Evolutionary conservation across 2,113 vertebrate genomes (phyloP), one percentile per base, ranked within the genome.

Genomic region (Xiphophorus hellerii): DNA sequence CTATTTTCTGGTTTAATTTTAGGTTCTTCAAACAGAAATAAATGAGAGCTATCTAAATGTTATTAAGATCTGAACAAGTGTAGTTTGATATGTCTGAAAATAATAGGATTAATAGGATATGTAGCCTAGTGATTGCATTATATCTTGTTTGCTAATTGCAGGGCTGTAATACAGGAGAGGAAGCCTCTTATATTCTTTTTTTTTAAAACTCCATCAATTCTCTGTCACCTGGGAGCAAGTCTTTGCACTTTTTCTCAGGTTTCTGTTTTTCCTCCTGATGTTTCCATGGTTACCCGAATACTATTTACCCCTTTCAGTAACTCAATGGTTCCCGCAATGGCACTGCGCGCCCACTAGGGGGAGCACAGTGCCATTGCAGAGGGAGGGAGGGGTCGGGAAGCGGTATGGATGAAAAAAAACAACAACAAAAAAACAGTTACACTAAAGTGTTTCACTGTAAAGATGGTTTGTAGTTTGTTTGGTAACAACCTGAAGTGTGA

Each of bases 281-380:
- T 93, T 92, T 76, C 90, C 83, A 92, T 92, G 90, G 86, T 64
- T 87, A 92, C 91, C 71, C 35, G 72, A 87, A 88, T 90, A 85
- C 84, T 78, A 89, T 93, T 92, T 84, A 92, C 69, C 62, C 76
- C 20, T 35, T 35, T 35, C 8, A 35, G 33, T 33, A 33, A 33
- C 30, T 30, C 30, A 30, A 3, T 30, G 2, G 30, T 30, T 30
- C 30, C 29, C 30, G 3, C 28, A 28, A 28, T 28, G 28, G 28
- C 28, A 28, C 28, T 28, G 28, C 28, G 28, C 28, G 28, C 1
- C 28, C 28, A 1, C 28, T 28, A 28, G 28, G 28, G 28, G 28
- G 28, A 28, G 28, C 28, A 28, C 28, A 28, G 28, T 28, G 28
- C 28, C 28, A 28, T 28, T 28, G 28, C 28, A 28, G 28, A 28